Percentiles rank a stretch among this genome's conserved stretches.
phyloP scores from a whole-genome alignment of 2,113 vertebrate species.

The Cynocephalus volans region DNA sequence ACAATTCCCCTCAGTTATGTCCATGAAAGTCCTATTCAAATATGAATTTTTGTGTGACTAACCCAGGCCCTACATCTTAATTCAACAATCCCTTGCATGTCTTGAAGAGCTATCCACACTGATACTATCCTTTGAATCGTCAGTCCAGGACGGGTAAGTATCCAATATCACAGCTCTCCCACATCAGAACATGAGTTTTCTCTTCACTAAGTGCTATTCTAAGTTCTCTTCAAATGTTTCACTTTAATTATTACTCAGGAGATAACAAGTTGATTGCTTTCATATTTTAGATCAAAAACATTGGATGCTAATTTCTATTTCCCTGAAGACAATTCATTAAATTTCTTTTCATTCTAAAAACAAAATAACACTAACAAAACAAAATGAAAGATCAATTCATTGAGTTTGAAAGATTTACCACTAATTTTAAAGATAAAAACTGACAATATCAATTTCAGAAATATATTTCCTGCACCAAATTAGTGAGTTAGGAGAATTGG shows the following conservation, averaged over 20 bases:
- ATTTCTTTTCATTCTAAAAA: slow-evolving; percentile 39
- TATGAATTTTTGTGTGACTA: not conserved
- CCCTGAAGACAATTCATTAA: slow-evolving; percentile 29
- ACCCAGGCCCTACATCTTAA: not conserved
- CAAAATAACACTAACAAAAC: not conserved
- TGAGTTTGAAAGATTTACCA: not conserved
- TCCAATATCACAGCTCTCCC: not conserved
- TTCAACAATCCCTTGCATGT: not conserved
- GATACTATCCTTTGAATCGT: not conserved
- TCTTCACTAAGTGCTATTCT: not conserved
- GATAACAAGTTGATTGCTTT: slow-evolving; percentile 12
- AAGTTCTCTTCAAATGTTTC: not conserved
- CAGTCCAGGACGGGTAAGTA: not conserved
- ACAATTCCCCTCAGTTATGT: not conserved
- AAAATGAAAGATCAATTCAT: not conserved
- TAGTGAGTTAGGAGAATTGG: slow-evolving; percentile 1
- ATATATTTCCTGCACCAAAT: slow-evolving; percentile 1
- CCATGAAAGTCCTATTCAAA: not conserved
- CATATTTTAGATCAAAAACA: slow-evolving; percentile 4
- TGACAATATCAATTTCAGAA: slow-evolving; percentile 1
- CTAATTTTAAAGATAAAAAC: slow-evolving; percentile 61
- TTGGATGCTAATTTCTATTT: slow-evolving; percentile 23
- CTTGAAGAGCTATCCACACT: not conserved
- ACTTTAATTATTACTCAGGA: not conserved
- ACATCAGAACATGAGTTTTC: not conserved